A percentile compares a stretch with the other conserved stretches of the same genome.
These are phyloP conservation scores for Balearica regulorum DNA, from an alignment of 2,797 vertebrate species.

Conservation along the genomic window DNA sequence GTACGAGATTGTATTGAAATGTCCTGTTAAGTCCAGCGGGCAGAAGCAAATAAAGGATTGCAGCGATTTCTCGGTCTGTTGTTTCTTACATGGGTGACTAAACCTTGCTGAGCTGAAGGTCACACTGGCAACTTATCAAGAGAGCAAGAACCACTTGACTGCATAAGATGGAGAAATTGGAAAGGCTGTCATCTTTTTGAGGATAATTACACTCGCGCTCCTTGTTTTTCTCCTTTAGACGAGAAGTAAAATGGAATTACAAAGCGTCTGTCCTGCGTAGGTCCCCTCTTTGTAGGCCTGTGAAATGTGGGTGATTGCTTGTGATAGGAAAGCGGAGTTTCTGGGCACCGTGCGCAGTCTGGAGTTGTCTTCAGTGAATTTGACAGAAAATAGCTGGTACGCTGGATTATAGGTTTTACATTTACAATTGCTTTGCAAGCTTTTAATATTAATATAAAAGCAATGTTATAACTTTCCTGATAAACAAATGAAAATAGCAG, in stretches of 20 bases:
- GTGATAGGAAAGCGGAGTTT: neutral
- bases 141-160: neutral
- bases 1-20: fast-evolving
- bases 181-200: neutral
- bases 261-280: neutral
- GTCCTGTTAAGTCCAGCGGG: fast-evolving
- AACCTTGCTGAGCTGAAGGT: neutral
- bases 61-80: neutral
- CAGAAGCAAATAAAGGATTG: neutral
- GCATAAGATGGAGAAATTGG: neutral
- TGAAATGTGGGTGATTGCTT: neutral
- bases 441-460: neutral
- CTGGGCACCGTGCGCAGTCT: neutral
- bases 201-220: neutral
- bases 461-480: neutral
- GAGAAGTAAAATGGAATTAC: neutral
- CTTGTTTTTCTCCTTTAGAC: neutral
- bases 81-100: fast-evolving
- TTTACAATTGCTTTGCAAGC: neutral
- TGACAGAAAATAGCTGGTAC: neutral
- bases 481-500: neutral
- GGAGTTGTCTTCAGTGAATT: neutral
- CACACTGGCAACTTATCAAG: neutral
- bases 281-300: neutral
- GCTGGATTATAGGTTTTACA: neutral